Evolutionary conservation across 2,888 invertebrate species (phyloP).

Genomic region (Eueremaeus valkanovi): DNA sequence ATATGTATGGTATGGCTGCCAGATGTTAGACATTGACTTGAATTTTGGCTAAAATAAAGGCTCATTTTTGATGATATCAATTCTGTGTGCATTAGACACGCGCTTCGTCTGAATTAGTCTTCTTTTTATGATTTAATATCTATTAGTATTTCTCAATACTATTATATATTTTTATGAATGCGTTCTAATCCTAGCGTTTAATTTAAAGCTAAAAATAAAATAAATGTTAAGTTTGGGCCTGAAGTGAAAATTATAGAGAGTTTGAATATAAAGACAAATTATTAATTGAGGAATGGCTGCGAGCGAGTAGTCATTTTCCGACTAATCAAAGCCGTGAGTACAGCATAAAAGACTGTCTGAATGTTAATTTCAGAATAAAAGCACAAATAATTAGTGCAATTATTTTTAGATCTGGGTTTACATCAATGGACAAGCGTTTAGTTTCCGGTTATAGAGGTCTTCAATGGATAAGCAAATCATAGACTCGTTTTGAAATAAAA

Average conservation of each 20-base stretch:
- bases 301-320: not conserved
- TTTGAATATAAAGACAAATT: conserved; percentile 12
- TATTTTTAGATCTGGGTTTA: conserved; percentile 11
- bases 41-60: not conserved
- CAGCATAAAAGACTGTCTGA: not conserved
- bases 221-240: not conserved
- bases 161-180: not conserved
- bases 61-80: not conserved
- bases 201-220: conserved; percentile 9
- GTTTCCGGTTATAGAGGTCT: conserved; percentile 23
- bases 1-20: conserved; percentile 19
- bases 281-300: conserved; percentile 9
- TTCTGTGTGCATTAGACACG: conserved; percentile 1
- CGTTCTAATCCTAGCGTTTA: not conserved
- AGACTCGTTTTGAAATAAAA: not conserved
- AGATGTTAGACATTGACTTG: conserved; percentile 29
- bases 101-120: not conserved
- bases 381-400: conserved; percentile 21
- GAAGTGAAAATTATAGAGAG: conserved; percentile 4
- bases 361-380: not conserved
- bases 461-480: not conserved
- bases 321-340: not conserved
- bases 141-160: too few relatives aligned
- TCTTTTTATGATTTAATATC: not conserved
- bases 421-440: conserved; percentile 11